A percentile compares a stretch with the other conserved stretches of the same genome.
These are phyloP conservation scores for Mustela lutreola DNA, from an alignment of 2,113 vertebrate genomes.

Conservation along the genomic window DNA sequence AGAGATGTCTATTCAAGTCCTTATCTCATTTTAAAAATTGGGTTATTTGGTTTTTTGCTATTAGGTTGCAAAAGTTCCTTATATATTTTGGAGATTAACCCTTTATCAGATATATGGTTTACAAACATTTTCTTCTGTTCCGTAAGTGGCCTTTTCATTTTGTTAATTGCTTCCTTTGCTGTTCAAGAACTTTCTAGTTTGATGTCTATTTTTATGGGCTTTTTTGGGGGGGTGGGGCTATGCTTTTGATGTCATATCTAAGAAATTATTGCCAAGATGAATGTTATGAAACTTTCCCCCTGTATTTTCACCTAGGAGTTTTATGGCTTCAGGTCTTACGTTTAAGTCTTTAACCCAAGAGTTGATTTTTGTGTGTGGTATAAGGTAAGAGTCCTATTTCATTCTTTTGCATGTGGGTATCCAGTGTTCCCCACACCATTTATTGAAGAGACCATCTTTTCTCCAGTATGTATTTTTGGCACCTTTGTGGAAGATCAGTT, in stretches of 20 bases:
- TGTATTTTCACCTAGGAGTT: neutral
- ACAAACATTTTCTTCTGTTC: slow-evolving; percentile 13
- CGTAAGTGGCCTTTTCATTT: neutral
- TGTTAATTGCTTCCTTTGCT: neutral
- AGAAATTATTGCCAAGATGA: neutral
- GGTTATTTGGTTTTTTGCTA: neutral
- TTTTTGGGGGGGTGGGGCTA: too few species aligned
- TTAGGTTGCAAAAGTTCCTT: neutral
- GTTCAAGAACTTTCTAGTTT: neutral
- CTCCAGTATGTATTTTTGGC: neutral
- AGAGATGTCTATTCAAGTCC: neutral
- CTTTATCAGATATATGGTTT: neutral
- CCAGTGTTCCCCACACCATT: neutral
- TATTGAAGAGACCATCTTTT: neutral
- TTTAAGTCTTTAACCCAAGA: neutral
- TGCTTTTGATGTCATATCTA: neutral
- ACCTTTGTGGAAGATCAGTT: neutral
- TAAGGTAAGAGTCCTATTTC: neutral
- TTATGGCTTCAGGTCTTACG: neutral
- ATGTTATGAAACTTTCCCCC: neutral
- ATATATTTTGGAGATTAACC: neutral
- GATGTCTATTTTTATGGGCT: neutral
- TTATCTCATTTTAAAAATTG: neutral
- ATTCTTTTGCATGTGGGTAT: neutral
- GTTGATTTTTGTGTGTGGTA: neutral